Evolutionary conservation across 2,888 invertebrate species (phyloP).

Genomic region (Pristionchus exspectatus): DNA sequence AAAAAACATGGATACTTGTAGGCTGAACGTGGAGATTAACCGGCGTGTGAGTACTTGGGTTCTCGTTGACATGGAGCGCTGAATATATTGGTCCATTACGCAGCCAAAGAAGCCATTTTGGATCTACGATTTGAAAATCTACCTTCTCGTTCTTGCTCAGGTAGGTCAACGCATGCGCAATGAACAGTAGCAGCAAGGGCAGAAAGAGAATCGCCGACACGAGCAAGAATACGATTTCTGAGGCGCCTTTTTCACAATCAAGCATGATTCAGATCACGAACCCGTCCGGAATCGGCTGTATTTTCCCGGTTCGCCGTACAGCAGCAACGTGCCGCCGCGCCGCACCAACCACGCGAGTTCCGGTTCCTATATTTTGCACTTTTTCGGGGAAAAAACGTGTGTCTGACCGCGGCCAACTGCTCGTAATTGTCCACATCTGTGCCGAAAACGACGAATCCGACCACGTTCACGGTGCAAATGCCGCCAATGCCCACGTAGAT

Average conservation of each 20-base stretch:
- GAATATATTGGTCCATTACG: no score
- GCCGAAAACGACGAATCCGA: not conserved
- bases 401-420: not conserved
- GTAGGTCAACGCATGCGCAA: not conserved
- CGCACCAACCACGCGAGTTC: not conserved
- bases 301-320: not conserved
- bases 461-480: not conserved
- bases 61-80: not conserved
- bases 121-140: not conserved
- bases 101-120: not conserved
- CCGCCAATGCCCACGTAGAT: not conserved
- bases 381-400: no score
- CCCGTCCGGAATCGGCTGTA: not conserved
- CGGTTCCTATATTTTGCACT: not conserved
- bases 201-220: not conserved
- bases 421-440: not conserved
- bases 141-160: not conserved
- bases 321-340: not conserved
- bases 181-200: not conserved
- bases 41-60: not conserved
- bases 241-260: not conserved
- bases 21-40: not conserved
- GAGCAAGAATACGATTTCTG: not conserved
- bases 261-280: no score
- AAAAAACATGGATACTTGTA: no score